Conservation (phyloP, 1,140 invertebrate genomes). For the Danaus plexippus region DNA sequence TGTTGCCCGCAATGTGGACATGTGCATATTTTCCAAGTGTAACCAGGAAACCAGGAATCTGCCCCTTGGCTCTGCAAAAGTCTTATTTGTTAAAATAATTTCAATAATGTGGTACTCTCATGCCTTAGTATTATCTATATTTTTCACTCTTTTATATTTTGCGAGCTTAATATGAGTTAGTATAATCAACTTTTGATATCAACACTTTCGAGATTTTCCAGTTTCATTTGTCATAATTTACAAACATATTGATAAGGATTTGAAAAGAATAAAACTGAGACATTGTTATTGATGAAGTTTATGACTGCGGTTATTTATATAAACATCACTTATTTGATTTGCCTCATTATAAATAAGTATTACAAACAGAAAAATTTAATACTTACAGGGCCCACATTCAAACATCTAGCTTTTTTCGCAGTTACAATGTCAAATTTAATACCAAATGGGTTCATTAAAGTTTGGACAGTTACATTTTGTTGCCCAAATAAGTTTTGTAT, state of each 20-base stretch:
- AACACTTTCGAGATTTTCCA: too few species aligned
- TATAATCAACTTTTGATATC: not conserved
- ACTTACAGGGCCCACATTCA: slow-evolving; percentile 62
- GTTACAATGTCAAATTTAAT: slow-evolving; percentile 68
- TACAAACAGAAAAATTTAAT: not conserved
- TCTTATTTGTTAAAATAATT: slow-evolving; percentile 6
- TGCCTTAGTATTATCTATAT: too few species aligned
- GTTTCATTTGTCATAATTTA: too few species aligned
- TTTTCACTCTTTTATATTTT: too few species aligned
- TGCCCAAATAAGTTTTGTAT: slow-evolving; percentile 69
- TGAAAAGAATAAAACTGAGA: too few species aligned
- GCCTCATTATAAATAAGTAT: too few species aligned
- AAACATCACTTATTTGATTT: too few species aligned
- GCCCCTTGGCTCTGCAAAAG: slow-evolving; percentile 55
- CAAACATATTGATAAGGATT: too few species aligned
- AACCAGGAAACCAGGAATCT: slow-evolving; percentile 69
- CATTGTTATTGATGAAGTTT: too few species aligned
- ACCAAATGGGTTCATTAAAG: slow-evolving; percentile 68
- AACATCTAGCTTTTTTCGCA: slow-evolving; percentile 65
- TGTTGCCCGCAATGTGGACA: slow-evolving; percentile 65
- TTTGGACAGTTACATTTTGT: slow-evolving; percentile 65
- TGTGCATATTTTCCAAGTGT: slow-evolving; percentile 63
- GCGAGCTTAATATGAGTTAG: not conserved
- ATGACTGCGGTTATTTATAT: too few species aligned
- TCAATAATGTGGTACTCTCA: not conserved